Percentiles rank a stretch among this genome's conserved stretches.
Evolutionary conservation across 2,888 invertebrate genomes (phyloP).

Genomic region (Oxytorus armatus): DNA sequence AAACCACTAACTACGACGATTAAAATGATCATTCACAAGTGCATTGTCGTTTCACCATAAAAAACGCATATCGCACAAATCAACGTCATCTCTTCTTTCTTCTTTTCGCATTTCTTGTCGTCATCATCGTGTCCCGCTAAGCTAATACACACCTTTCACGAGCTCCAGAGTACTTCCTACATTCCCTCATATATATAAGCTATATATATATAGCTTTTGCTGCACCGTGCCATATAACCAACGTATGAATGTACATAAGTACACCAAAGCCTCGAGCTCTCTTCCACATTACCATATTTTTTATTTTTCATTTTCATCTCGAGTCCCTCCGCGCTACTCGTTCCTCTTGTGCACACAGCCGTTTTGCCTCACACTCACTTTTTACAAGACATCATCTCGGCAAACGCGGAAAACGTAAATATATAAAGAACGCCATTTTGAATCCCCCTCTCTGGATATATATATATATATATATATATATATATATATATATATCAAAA

Average conservation of each 20-base stretch:
- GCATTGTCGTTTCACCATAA: background rate
- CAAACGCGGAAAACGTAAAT: slow-evolving; percentile 50
- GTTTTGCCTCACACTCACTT: background rate
- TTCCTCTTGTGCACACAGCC: slow-evolving; percentile 4
- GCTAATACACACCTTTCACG: slow-evolving; percentile 59
- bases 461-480: too few species aligned
- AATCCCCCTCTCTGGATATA: background rate
- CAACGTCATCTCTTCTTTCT: slow-evolving; percentile 13
- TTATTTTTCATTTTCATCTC: slow-evolving; percentile 43
- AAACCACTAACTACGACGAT: background rate
- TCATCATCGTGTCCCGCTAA: slow-evolving; percentile 53
- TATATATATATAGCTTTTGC: too few species aligned
- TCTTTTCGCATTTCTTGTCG: slow-evolving; percentile 41
- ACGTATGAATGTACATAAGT: slow-evolving; percentile 22
- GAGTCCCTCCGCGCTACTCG: slow-evolving; percentile 34
- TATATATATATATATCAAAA: slow-evolving; percentile 1
- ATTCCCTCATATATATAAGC: slow-evolving; percentile 47
- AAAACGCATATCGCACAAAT: slow-evolving; percentile 7
- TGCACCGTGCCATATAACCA: slow-evolving; percentile 22
- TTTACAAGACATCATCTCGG: slow-evolving; percentile 37
- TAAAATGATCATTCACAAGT: background rate
- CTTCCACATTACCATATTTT: slow-evolving; percentile 36
- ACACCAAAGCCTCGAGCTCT: slow-evolving; percentile 18
- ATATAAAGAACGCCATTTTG: slow-evolving; percentile 23
- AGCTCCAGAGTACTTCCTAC: slow-evolving; percentile 53